A percentile compares a stretch with the other conserved stretches of the same genome.
Evolutionary conservation across 2,888 invertebrate genomes (phyloP).

Genomic region (Loripinus fragilis): DNA sequence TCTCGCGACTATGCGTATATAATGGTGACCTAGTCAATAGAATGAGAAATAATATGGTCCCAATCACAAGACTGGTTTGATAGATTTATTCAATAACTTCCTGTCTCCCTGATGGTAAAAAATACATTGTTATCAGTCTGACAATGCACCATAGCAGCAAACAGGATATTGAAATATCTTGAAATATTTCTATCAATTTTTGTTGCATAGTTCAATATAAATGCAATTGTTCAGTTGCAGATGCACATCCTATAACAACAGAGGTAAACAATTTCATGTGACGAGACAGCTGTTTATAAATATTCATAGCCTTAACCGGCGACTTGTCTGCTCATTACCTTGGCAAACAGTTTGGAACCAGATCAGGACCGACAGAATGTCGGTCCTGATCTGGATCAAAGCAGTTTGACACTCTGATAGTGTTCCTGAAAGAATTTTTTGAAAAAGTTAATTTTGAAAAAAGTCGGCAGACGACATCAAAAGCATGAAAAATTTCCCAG

Average conservation of each 20-base stretch:
- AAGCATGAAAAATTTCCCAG: too few relatives aligned
- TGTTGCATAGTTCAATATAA: constrained; percentile 9
- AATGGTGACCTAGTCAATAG: neutral
- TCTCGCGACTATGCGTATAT: too few relatives aligned
- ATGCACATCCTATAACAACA: neutral
- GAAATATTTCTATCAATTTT: constrained; percentile 12
- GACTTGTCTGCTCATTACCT: too few relatives aligned
- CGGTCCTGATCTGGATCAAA: too few relatives aligned
- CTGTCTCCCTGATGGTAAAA: neutral
- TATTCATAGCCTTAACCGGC: too few relatives aligned
- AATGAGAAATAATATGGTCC: neutral
- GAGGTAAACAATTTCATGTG: neutral
- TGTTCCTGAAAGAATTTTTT: too few relatives aligned
- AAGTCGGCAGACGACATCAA: too few relatives aligned
- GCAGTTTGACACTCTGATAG: too few relatives aligned
- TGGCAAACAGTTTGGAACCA: too few relatives aligned
- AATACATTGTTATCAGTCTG: neutral
- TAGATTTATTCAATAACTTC: constrained; percentile 12
- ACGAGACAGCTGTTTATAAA: constrained; percentile 5
- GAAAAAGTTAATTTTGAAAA: too few relatives aligned
- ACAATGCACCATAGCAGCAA: neutral
- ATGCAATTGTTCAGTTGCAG: constrained; percentile 7
- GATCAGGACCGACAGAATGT: too few relatives aligned
- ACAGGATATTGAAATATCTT: constrained; percentile 20
- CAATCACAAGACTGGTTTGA: neutral